These are phyloP conservation scores for Nothobranchius furzeri DNA, from an alignment of 2,113 vertebrate genomes.

Conservation along the genomic window DNA sequence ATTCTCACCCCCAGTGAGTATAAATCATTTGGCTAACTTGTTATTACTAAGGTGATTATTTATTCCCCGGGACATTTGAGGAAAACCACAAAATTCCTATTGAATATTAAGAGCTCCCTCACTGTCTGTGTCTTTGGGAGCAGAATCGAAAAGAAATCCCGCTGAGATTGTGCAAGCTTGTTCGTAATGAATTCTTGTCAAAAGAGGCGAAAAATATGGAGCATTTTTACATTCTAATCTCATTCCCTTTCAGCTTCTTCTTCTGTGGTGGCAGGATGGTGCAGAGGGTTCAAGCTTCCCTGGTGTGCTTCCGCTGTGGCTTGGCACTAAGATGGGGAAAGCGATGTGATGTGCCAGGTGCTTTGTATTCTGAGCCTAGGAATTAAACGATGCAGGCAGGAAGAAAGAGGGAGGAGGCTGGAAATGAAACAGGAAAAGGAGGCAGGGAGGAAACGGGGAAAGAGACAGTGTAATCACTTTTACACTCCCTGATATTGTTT, in stretches of 20 bases:
- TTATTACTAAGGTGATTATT: slow-evolving; percentile 66
- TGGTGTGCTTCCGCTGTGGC: slow-evolving; percentile 43
- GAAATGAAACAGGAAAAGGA: slow-evolving; percentile 26
- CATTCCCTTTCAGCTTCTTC: slow-evolving; percentile 27
- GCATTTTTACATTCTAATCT: slow-evolving; percentile 64
- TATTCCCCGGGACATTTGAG: slow-evolving; percentile 58
- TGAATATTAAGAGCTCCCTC: slow-evolving; percentile 65
- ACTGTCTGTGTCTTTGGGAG: slow-evolving; percentile 7
- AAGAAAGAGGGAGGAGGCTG: slow-evolving; percentile 6
- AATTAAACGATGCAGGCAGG: slow-evolving; percentile 35
- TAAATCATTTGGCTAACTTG: slow-evolving; percentile 65
- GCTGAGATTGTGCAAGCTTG: slow-evolving; percentile 22
- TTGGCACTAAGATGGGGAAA: slow-evolving; percentile 52
- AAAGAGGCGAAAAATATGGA: slow-evolving; percentile 52
- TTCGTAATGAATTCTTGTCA: slow-evolving; percentile 60
- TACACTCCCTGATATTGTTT: slow-evolving; percentile 47
- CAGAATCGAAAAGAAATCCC: background rate
- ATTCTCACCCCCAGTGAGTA: slow-evolving; percentile 36
- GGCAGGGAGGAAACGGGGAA: slow-evolving; percentile 34
- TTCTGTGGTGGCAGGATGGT: slow-evolving; percentile 29
- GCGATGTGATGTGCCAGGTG: slow-evolving; percentile 54
- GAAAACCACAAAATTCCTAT: slow-evolving; percentile 32
- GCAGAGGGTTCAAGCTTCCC: slow-evolving; percentile 25
- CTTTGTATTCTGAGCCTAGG: slow-evolving; percentile 66
- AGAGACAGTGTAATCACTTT: slow-evolving; percentile 61